These are phyloP conservation scores for Homarus americanus DNA, from an alignment of 1,140 invertebrate species.

Conservation along the genomic window DNA sequence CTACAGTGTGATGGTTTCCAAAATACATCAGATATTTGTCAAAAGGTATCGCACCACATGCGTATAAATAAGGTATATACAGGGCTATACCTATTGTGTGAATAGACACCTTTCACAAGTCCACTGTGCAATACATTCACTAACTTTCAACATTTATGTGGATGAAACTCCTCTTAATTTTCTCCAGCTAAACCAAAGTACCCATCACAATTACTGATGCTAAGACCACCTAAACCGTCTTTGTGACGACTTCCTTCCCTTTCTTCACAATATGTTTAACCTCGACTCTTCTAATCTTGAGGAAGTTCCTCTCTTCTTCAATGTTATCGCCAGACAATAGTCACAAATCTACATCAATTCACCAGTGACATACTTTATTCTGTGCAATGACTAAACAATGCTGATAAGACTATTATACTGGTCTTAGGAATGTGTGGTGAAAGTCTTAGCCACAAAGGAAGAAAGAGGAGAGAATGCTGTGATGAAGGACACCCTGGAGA, in stretches of 20 bases:
- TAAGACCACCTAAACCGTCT: neutral
- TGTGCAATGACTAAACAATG: slow-evolving; percentile 5
- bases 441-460: neutral
- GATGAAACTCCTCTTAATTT: slow-evolving; percentile 1
- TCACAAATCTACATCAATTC: slow-evolving; percentile 1
- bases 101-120: slow-evolving; percentile 34
- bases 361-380: neutral
- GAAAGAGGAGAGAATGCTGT: slow-evolving; percentile 1
- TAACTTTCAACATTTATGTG: slow-evolving; percentile 37
- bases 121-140: slow-evolving; percentile 43
- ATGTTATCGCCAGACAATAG: too few species aligned
- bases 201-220: slow-evolving; percentile 22
- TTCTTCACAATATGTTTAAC: neutral
- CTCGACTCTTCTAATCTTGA: neutral
- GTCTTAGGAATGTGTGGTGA: slow-evolving; percentile 47
- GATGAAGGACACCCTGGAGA: neutral
- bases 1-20: slow-evolving; percentile 34
- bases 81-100: slow-evolving; percentile 14
- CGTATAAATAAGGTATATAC: slow-evolving; percentile 23
- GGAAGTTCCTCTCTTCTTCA: neutral
- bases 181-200: slow-evolving; percentile 17
- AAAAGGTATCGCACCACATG: slow-evolving; percentile 29
- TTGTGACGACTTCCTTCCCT: neutral
- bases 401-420: slow-evolving; percentile 3
- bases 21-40: slow-evolving; percentile 21